These are phyloP conservation scores for Hapalemur alaotrensis DNA, from an alignment of 2,797 vertebrate species.

Conservation along the genomic window DNA sequence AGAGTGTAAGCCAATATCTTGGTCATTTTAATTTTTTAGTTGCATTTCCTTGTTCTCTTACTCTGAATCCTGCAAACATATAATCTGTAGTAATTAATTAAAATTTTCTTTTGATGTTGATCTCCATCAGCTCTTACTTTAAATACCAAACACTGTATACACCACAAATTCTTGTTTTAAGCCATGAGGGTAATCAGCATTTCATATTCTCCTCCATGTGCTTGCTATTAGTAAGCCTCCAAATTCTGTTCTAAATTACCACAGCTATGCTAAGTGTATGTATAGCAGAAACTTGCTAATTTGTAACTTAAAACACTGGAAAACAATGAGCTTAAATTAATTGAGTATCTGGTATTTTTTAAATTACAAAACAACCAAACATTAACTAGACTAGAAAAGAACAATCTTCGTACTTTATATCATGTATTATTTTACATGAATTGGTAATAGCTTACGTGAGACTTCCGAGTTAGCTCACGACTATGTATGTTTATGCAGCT, in stretches of 20 bases:
- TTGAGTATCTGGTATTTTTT: conserved; percentile 47
- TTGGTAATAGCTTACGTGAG: background rate
- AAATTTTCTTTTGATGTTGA: conserved; percentile 56
- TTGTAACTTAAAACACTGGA: conserved; percentile 67
- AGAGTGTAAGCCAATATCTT: background rate
- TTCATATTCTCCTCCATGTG: background rate
- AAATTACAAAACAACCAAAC: conserved; percentile 28
- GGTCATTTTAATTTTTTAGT: background rate
- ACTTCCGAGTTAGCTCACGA: background rate
- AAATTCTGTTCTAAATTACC: conserved; percentile 63
- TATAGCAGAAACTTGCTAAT: conserved; percentile 51
- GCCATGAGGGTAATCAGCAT: conserved; percentile 28
- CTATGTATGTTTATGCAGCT: background rate
- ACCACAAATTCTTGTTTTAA: conserved; percentile 51
- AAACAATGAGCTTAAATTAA: conserved; percentile 62
- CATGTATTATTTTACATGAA: background rate
- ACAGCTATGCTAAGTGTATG: conserved; percentile 42
- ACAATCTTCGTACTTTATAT: background rate
- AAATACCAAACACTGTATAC: conserved; percentile 42
- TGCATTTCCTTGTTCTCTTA: background rate
- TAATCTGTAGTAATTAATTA: conserved; percentile 38
- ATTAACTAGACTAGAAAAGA: conserved; percentile 2
- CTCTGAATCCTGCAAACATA: background rate
- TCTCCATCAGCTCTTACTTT: conserved; percentile 48
- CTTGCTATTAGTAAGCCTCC: conserved; percentile 29